Evolutionary conservation across 2,888 invertebrate genomes (phyloP).

Genomic region (Melikaiella ostensackeni): DNA sequence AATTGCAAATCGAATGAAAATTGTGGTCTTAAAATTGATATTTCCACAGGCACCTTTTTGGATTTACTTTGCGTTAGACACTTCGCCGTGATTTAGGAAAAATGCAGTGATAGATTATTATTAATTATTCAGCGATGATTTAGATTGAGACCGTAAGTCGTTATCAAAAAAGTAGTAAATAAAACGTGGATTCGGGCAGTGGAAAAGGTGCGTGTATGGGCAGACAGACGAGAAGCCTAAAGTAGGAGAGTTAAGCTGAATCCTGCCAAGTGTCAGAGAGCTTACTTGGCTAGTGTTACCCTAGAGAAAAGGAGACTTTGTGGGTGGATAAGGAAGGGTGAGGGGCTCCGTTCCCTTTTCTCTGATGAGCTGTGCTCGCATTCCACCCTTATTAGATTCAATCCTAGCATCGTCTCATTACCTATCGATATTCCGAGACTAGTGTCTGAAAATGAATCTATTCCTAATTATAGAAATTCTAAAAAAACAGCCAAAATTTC

Average conservation of each 20-base stretch:
- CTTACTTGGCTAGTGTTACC: constrained; percentile 77
- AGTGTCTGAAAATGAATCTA: background rate
- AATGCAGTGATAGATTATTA: too few species aligned
- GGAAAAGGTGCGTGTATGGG: constrained; percentile 58
- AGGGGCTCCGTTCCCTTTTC: constrained; percentile 50
- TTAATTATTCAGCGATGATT: too few species aligned
- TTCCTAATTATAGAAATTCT: background rate
- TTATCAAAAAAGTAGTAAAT: constrained; percentile 57
- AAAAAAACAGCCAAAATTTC: background rate
- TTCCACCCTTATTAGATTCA: constrained; percentile 71
- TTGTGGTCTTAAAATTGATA: too few species aligned
- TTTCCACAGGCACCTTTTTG: too few species aligned
- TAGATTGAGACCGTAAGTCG: too few species aligned
- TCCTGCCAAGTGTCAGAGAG: constrained; percentile 72
- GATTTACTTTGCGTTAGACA: too few species aligned
- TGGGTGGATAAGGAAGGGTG: constrained; percentile 48
- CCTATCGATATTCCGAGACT: constrained; percentile 40
- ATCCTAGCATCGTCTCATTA: constrained; percentile 53
- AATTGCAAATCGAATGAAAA: too few species aligned
- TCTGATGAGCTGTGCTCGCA: constrained; percentile 59
- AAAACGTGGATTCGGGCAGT: constrained; percentile 58
- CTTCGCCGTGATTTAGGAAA: too few species aligned
- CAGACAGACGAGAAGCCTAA: constrained; percentile 70
- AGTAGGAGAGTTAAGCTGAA: constrained; percentile 74
- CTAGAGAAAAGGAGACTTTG: constrained; percentile 54